phyloP scores from a whole-genome alignment of 2,797 vertebrate genomes.

The Gallinago solitaria region DNA sequence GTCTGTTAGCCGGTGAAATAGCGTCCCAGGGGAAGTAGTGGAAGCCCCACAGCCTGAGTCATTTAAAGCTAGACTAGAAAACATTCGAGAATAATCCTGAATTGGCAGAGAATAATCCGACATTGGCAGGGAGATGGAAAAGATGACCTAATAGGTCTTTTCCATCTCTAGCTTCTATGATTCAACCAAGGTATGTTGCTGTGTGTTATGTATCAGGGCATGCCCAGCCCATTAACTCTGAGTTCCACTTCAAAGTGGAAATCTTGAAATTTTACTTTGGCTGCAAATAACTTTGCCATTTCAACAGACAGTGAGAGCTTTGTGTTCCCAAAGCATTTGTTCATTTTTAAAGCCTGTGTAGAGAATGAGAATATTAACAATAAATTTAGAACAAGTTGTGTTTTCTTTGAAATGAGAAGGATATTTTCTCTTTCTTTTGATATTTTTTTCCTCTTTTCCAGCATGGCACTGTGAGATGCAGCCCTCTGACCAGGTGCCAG shows the following conservation, averaged over 20 bases:
- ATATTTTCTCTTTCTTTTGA: background rate
- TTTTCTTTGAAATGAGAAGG: background rate
- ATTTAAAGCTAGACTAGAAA: conserved; percentile 76
- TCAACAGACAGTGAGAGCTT: conserved; percentile 62
- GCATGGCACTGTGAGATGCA: background rate
- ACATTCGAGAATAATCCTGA: conserved; percentile 81
- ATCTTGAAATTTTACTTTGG: conserved; percentile 64
- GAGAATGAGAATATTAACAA: conserved; percentile 14
- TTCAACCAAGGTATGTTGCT: conserved; percentile 74
- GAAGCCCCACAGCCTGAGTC: conserved; percentile 77
- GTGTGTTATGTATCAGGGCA: conserved; percentile 64
- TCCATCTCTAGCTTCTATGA: conserved; percentile 75
- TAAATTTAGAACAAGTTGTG: conserved; percentile 11
- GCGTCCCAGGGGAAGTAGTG: conserved; percentile 68
- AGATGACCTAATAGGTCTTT: conserved; percentile 82
- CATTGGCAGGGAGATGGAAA: conserved; percentile 76
- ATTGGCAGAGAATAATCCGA: conserved; percentile 74
- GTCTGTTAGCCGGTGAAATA: conserved; percentile 73
- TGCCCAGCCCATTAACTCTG: conserved; percentile 66
- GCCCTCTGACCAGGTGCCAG: background rate
- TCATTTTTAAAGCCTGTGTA: background rate
- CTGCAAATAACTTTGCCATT: conserved; percentile 51
- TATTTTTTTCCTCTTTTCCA: background rate
- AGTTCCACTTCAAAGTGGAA: conserved; percentile 77
- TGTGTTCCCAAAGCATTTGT: conserved; percentile 15